Base-by-base conservation (phyloP, 2,888 invertebrate species). In the Amphipyra berbera region DNA sequence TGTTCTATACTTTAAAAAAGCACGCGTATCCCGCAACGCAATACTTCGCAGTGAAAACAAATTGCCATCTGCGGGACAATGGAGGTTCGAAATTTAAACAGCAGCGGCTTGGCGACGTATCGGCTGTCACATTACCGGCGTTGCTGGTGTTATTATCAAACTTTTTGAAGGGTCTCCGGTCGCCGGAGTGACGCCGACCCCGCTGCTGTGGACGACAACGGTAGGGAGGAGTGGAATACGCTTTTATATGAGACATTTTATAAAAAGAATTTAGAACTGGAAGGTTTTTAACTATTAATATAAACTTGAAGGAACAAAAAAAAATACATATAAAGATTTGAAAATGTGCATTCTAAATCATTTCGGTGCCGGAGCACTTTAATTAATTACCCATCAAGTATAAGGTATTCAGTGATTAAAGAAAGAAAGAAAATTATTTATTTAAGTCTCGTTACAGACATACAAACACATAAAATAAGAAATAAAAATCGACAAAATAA, bases 161-260 rank as follows among this genome's bases (percentile, higher is more conserved):
- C 90, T 95, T 95, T 93, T 90, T 93, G 93, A 94, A 94, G 94
- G 95, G 95, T 92, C 93, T 86, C 90, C 89, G 90, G 87, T 85
- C 92, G 90, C 88, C 89, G 85, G 81, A 85, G 88, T 86, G 91
- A 89, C 92, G 91, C 89, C 88, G 76, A 82, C 83, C 83, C 71
- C 63, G 77, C 55, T 63, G 68, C 21, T 82, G 73, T 81, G 78
- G 83, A 85, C 30, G 6, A 85, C 83, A 78, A 78, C 21, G 89
- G 65, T 84, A 44, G 2, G 47, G n/a, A 30, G 64, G 21, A 60
- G 38, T 85, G 85, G 91, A 90, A 52, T 13, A 37, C 35, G 81
- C 81, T 82, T 85, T 41, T 21, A 12, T 33, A 21, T 21, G 3
- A 21, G 21, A 21, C 1, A 21, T 21, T 21, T 21, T 21, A 30